These are phyloP conservation scores for Ailuropoda melanoleuca DNA, from an alignment of 2,113 vertebrate species.

Conservation along the genomic window DNA sequence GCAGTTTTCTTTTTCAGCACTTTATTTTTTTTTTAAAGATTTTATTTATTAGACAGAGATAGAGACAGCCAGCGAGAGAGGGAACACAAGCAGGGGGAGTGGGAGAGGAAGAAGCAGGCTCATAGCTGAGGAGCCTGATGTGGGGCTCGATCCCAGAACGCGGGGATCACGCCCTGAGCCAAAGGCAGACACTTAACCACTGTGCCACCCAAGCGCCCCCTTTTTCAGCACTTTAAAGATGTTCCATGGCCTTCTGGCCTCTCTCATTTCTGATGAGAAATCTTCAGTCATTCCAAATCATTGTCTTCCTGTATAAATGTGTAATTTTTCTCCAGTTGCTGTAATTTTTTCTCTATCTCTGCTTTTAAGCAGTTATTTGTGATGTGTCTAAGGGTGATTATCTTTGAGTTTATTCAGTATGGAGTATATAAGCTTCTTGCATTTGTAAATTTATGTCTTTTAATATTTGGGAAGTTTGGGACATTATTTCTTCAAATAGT, in stretches of 20 bases:
- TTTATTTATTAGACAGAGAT: too few relatives aligned
- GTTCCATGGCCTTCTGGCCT: not conserved
- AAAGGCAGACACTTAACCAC: too few relatives aligned
- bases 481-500: not conserved
- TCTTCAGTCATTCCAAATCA: not conserved
- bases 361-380: constrained; percentile 5
- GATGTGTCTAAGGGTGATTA: not conserved
- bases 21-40: too few relatives aligned
- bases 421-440: constrained; percentile 6
- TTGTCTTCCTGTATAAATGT: not conserved
- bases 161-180: too few relatives aligned
- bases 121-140: too few relatives aligned
- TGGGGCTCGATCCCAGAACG: too few relatives aligned
- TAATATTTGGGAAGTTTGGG: not conserved
- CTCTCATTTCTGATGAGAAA: not conserved
- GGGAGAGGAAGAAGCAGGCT: too few relatives aligned
- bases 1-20: not conserved
- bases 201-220: too few relatives aligned
- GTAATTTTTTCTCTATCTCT: not conserved
- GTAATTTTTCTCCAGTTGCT: not conserved
- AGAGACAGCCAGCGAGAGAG: too few relatives aligned
- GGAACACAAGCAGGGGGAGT: too few relatives aligned
- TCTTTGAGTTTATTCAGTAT: constrained; percentile 18
- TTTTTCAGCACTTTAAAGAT: not conserved
- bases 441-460: constrained; percentile 20